Evolutionary conservation across 2,797 vertebrate genomes (phyloP).

Genomic region (Dallia pectoralis): DNA sequence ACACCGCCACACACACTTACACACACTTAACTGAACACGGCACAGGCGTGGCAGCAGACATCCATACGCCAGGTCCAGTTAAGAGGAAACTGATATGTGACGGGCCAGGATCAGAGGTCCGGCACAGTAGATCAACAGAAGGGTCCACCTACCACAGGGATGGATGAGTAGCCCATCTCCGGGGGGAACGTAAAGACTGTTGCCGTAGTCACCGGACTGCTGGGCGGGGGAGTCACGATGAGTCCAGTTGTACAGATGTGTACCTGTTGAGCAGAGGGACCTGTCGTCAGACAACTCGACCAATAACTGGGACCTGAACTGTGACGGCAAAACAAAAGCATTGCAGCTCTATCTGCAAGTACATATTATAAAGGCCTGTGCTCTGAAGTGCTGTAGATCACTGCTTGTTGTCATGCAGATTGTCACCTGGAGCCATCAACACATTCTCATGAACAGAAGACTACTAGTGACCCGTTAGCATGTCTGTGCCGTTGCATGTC

Average conservation of each 20-base stretch:
- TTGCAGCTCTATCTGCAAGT: background rate
- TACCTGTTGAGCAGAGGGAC: constrained; percentile 76
- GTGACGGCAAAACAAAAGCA: background rate
- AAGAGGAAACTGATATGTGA: background rate
- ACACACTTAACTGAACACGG: background rate
- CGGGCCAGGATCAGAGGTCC: background rate
- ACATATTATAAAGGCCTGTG: no score
- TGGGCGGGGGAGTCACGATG: constrained; percentile 95
- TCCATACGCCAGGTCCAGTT: background rate
- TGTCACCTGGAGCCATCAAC: no score
- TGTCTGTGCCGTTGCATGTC: no score
- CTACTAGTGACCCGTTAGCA: no score
- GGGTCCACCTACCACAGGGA: constrained; percentile 71
- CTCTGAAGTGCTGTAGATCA: no score
- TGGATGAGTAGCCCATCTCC: constrained; percentile 84
- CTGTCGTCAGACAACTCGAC: background rate
- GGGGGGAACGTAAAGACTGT: constrained; percentile 93
- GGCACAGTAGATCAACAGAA: background rate
- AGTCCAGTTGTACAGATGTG: constrained; percentile 96
- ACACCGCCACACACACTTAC: constrained; percentile 24
- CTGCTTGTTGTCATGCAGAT: no score
- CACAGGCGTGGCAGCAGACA: constrained; percentile 9
- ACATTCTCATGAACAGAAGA: no score
- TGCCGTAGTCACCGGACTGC: constrained; percentile 93
- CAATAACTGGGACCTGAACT: background rate